Percentiles rank a stretch among this genome's conserved stretches.
These are phyloP conservation scores for Galeopterus variegatus DNA, from an alignment of 2,113 vertebrate species.

Conservation along the genomic window DNA sequence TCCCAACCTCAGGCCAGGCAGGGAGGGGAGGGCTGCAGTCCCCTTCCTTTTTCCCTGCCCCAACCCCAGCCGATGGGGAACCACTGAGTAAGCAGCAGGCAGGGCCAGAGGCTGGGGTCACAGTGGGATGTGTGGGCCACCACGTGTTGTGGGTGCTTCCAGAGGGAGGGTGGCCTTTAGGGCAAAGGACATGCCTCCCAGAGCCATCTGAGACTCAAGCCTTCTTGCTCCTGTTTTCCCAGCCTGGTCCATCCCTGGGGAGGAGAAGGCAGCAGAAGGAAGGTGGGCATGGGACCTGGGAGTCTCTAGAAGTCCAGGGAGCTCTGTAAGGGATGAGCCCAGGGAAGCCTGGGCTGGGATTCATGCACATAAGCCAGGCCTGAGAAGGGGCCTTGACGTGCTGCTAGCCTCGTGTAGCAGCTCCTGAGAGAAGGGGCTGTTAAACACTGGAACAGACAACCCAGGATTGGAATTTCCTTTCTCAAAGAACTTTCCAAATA, in stretches of 20 bases:
- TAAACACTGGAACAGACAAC: no score
- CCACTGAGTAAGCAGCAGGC: background rate
- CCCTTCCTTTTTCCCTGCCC: background rate
- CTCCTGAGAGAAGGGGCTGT: background rate
- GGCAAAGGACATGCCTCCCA: background rate
- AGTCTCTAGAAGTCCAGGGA: background rate
- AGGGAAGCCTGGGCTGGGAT: background rate
- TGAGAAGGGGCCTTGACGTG: accelerated
- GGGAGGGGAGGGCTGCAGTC: background rate
- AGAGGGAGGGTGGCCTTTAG: background rate
- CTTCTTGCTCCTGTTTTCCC: background rate
- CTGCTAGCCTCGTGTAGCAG: background rate
- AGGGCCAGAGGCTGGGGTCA: background rate
- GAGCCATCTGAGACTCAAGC: background rate
- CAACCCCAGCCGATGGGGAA: background rate
- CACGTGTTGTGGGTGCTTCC: background rate
- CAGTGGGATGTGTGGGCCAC: accelerated
- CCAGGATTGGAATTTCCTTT: no score
- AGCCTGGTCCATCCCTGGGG: no score
- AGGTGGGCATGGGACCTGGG: background rate
- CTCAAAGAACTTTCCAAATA: background rate
- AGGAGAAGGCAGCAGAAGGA: background rate
- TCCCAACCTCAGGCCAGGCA: background rate
- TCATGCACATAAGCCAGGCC: background rate
- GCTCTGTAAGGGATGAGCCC: background rate